Base-by-base conservation (phyloP, 1,140 invertebrate species). In the Capitella teleta region DNA sequence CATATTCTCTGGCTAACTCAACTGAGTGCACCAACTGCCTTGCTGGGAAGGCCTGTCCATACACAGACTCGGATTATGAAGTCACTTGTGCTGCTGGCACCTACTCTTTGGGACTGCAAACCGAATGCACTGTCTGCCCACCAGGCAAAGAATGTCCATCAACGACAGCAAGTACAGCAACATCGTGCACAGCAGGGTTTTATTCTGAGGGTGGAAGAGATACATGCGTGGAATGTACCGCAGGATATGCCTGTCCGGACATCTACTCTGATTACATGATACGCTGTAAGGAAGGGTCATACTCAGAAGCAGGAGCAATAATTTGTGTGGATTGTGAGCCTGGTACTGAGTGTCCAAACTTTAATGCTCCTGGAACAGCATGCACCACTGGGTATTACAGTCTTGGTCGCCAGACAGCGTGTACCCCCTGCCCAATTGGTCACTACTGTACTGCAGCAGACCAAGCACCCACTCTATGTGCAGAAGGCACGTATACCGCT, bases 181-280 rank as follows among this genome's bases (percentile, higher is more conserved):
- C 41, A 1, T 50, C 52, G n/a, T 69, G 67, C 46, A 34, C 43
- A 3, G 18, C 60, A 1, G 67, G 67, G 2, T 57, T 50, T 0
- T 67, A 61, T 44, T 56, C 61, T 32, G 45, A 14, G 1, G 62
- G 58, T 6, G 52, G 57, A 18, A 43, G 50, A 18, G 57, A 53
- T 6, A 8, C 42, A 2, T 69, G 67, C 47, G 58, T 53, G n/a
- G 43, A 21, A 14, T 69, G 67, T 57, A 40, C 53, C 5, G 57
- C 61, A 5, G 67, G 67, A 1, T 47, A 52, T 24, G 61, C 60
- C 6, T 69, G 67, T 51, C 63, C 65, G 23, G 59, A 59, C 5
- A 45, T 47, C n/a, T 53, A 55, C 43, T 25, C 32, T 23, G 34
- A 41, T 36, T 25, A 26, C 6, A 28, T 23, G 21, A 40, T 47